Evolutionary conservation across 37 sponge, comb jelly and placozoan genomes (phyloP).

Genomic region (Ephydatia muelleri): DNA sequence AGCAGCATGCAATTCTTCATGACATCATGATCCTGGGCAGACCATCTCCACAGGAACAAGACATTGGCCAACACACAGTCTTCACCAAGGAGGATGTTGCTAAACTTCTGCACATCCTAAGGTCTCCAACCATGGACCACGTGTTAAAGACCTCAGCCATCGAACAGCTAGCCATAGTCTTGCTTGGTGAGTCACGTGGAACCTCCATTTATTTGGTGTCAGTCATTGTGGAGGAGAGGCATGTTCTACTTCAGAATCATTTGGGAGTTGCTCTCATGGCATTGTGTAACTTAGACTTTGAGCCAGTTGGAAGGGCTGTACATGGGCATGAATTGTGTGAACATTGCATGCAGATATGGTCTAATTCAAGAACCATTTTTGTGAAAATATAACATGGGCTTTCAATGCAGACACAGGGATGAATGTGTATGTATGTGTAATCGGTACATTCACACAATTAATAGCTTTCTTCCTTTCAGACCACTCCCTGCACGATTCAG

Average conservation of each 20-base stretch:
- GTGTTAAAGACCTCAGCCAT: conserved; percentile 61
- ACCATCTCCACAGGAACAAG: conserved; percentile 23
- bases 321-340: no score
- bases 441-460: neutral
- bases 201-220: neutral
- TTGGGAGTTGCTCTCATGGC: neutral
- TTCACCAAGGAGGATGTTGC: conserved; percentile 34
- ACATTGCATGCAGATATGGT: neutral
- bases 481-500: conserved; percentile 42
- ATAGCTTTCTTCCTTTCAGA: conserved; percentile 29
- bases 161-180: conserved; percentile 58
- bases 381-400: no score
- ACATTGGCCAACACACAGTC: neutral
- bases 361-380: no score
- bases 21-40: conserved; percentile 24
- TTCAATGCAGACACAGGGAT: no score
- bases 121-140: conserved; percentile 49
- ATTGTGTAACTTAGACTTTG: neutral
- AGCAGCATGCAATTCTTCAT: conserved; percentile 12
- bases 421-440: neutral
- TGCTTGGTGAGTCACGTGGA: conserved; percentile 41
- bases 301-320: neutral
- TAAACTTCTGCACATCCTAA: conserved; percentile 54
- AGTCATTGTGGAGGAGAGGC: neutral
- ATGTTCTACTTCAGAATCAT: neutral